A percentile compares a stretch with the other conserved stretches of the same genome.
Conservation (phyloP, 2,888 invertebrate genomes). For the Amphimallon solstitiale region DNA sequence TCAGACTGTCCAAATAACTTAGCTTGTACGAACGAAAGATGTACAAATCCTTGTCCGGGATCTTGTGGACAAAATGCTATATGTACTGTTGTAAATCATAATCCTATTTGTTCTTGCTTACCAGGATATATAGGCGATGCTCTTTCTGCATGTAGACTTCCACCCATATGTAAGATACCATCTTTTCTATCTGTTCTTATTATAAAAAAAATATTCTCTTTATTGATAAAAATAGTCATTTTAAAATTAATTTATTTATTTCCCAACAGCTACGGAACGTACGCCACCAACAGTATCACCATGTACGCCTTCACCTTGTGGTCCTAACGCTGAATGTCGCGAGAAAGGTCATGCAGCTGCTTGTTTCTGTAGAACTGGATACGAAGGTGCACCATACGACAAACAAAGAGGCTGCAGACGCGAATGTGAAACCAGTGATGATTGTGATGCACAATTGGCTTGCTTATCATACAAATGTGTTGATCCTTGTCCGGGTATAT, state of each 20-base stretch:
- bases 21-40: conserved; percentile 83
- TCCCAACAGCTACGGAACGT: conserved; percentile 68
- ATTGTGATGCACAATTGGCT: conserved; percentile 77
- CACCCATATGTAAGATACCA: conserved; percentile 59
- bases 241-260: conserved; percentile 32
- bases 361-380: conserved; percentile 81
- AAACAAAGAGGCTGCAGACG: conserved; percentile 73
- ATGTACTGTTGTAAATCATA: conserved; percentile 87
- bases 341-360: conserved; percentile 87
- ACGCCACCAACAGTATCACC: conserved; percentile 77
- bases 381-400: conserved; percentile 85
- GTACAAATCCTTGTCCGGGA: conserved; percentile 85
- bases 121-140: conserved; percentile 87
- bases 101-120: conserved; percentile 82
- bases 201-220: conserved; percentile 30
- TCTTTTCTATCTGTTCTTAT: neutral
- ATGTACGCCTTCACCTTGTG: conserved; percentile 85
- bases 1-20: conserved; percentile 85
- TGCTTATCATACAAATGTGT: conserved; percentile 86
- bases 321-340: conserved; percentile 84
- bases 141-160: conserved; percentile 66
- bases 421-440: conserved; percentile 83
- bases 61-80: conserved; percentile 82
- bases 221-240: conserved; percentile 27
- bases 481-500: conserved; percentile 86